These are phyloP conservation scores for Ephialtes manifestator DNA, from an alignment of 2,888 invertebrate species.

Conservation along the genomic window DNA sequence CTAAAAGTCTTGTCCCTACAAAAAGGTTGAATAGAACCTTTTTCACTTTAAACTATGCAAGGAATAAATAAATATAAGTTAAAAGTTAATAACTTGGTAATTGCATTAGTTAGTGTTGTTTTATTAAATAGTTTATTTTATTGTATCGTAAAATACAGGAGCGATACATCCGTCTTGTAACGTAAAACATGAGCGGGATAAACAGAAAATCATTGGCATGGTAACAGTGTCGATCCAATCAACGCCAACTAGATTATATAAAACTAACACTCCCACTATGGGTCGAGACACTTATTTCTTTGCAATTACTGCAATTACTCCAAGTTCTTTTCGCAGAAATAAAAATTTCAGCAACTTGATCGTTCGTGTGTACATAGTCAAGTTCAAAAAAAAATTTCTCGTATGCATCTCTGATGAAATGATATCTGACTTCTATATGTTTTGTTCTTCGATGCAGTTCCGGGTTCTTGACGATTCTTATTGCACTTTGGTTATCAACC, in stretches of 20 bases:
- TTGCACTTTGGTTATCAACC: constrained; percentile 66
- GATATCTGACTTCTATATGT: constrained; percentile 70
- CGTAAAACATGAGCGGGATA: neutral
- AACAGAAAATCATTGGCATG: constrained; percentile 1
- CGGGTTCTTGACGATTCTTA: constrained; percentile 67
- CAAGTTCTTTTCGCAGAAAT: constrained; percentile 13
- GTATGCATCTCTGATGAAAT: constrained; percentile 63
- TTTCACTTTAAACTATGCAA: too few relatives aligned
- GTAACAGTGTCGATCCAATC: constrained; percentile 1
- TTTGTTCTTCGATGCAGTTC: constrained; percentile 68
- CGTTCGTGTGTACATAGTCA: constrained; percentile 48
- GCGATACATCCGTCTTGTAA: constrained; percentile 1
- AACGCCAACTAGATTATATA: neutral
- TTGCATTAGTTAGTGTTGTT: too few relatives aligned
- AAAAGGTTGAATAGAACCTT: too few relatives aligned
- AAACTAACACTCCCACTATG: constrained; percentile 30
- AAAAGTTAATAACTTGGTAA: too few relatives aligned
- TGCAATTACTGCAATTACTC: neutral
- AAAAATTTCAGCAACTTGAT: constrained; percentile 46
- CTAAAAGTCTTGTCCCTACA: too few relatives aligned
- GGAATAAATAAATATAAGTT: too few relatives aligned
- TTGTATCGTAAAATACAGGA: neutral
- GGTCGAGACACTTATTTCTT: neutral
- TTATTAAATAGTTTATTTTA: constrained; percentile 4
- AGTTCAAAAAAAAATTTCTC: constrained; percentile 47